A percentile compares a stretch with the other conserved stretches of the same genome.
These are phyloP conservation scores for Zonitis immaculata DNA, from an alignment of 2,888 invertebrate species.

Conservation along the genomic window DNA sequence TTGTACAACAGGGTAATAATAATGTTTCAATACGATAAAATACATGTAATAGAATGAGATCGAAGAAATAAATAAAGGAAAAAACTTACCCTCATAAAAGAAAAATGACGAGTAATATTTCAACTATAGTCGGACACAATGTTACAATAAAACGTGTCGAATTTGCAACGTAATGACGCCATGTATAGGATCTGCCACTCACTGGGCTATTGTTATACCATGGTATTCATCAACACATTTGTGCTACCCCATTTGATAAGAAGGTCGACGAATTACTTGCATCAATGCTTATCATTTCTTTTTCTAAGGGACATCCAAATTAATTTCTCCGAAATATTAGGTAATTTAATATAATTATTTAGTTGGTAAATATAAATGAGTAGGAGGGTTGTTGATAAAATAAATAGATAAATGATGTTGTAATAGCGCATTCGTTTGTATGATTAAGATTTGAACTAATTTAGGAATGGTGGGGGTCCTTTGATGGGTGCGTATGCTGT, in stretches of 20 bases:
- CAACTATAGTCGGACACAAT: slow-evolving; percentile 33
- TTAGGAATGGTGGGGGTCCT: slow-evolving; percentile 16
- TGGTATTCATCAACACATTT: slow-evolving; percentile 45
- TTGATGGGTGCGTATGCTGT: slow-evolving; percentile 22
- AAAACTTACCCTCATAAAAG: not conserved
- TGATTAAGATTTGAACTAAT: slow-evolving; percentile 23
- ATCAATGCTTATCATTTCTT: too few relatives aligned
- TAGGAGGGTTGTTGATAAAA: slow-evolving; percentile 1
- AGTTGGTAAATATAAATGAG: too few relatives aligned
- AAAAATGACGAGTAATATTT: slow-evolving; percentile 28
- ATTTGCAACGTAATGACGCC: slow-evolving; percentile 41
- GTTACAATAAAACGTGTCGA: slow-evolving; percentile 39
- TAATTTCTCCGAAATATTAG: too few relatives aligned
- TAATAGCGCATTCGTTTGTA: slow-evolving; percentile 6
- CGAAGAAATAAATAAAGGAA: slow-evolving; percentile 1
- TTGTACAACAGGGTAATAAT: slow-evolving; percentile 3
- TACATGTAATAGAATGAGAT: slow-evolving; percentile 14
- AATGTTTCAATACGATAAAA: not conserved
- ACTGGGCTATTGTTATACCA: slow-evolving; percentile 35
- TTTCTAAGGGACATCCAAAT: too few relatives aligned
- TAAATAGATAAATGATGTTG: slow-evolving; percentile 18
- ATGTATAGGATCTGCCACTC: slow-evolving; percentile 38
- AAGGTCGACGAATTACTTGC: slow-evolving; percentile 24
- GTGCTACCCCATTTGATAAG: slow-evolving; percentile 42
- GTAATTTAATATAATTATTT: too few relatives aligned